phyloP scores from a whole-genome alignment of 2,888 invertebrate species.

The Atherix ibis region DNA sequence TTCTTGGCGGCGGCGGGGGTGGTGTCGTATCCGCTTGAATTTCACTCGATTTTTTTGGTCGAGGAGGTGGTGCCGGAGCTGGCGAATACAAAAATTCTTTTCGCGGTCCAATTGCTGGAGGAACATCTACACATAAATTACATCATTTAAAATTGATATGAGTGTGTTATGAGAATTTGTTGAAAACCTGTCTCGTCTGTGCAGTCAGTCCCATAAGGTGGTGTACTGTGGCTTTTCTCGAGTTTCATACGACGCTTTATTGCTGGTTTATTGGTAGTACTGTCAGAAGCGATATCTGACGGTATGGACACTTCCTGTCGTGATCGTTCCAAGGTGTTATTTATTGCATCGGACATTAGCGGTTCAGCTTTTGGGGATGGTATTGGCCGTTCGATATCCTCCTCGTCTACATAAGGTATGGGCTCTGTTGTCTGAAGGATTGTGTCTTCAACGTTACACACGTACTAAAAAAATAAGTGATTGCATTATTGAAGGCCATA shows the following conservation, averaged over 20 bases:
- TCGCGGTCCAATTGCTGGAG: conserved; percentile 30
- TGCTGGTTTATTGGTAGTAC: conserved; percentile 7
- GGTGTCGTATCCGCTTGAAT: conserved; percentile 28
- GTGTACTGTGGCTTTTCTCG: conserved; percentile 71
- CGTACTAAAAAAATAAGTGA: conserved; percentile 9
- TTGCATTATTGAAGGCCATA: neutral
- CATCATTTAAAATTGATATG: no score
- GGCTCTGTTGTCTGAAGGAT: conserved; percentile 32
- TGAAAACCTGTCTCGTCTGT: conserved; percentile 32
- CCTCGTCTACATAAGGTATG: conserved; percentile 32
- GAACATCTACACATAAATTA: conserved; percentile 18
- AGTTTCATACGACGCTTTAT: conserved; percentile 38
- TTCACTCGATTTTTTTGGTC: conserved; percentile 25
- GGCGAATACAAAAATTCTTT: conserved; percentile 29
- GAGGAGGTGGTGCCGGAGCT: conserved; percentile 32
- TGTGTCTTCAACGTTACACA: conserved; percentile 29
- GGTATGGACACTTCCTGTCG: conserved; percentile 9
- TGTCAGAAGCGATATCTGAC: neutral
- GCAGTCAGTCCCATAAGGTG: conserved; percentile 53
- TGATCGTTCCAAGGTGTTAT: neutral
- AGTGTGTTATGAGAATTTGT: no score
- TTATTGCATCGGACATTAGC: no score
- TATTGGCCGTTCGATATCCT: conserved; percentile 14
- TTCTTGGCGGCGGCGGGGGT: conserved; percentile 35
- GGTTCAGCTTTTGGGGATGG: conserved; percentile 9